Evolutionary conservation across 2,888 invertebrate species (phyloP).

Genomic region (Zaprionus lineosus): DNA sequence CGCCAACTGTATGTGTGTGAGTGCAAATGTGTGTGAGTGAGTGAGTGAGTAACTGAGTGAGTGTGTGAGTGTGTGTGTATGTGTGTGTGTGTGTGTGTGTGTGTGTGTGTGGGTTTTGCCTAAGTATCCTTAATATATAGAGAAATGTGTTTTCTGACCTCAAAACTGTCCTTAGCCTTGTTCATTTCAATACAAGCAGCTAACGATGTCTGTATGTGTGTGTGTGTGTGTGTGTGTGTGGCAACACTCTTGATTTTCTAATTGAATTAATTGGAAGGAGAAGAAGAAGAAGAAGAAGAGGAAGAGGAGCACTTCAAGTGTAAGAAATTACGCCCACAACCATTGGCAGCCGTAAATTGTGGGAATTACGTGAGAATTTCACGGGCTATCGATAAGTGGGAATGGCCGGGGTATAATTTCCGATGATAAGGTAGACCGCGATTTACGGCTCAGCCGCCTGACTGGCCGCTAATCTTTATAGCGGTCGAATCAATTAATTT

Average conservation of each 20-base stretch:
- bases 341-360: too few species aligned
- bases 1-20: not conserved
- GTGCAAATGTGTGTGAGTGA: not conserved
- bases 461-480: slow-evolving; percentile 35
- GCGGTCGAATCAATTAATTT: slow-evolving; percentile 59
- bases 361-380: not conserved
- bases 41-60: not conserved
- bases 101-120: not conserved
- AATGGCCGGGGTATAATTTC: not conserved
- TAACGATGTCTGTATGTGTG: too few species aligned
- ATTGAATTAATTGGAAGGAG: too few species aligned
- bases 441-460: slow-evolving; percentile 27
- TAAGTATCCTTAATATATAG: not conserved
- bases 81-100: not conserved
- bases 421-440: slow-evolving; percentile 24
- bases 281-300: too few species aligned
- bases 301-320: too few species aligned
- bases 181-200: too few species aligned
- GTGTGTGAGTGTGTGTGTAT: not conserved
- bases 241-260: too few species aligned
- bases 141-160: too few species aligned
- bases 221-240: too few species aligned
- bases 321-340: too few species aligned
- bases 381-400: slow-evolving; percentile 10
- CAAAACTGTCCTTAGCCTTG: too few species aligned